Percentiles rank a stretch among this genome's conserved stretches.
phyloP scores from a whole-genome alignment of 2,797 vertebrate genomes.

The Mergus octosetaceus region DNA sequence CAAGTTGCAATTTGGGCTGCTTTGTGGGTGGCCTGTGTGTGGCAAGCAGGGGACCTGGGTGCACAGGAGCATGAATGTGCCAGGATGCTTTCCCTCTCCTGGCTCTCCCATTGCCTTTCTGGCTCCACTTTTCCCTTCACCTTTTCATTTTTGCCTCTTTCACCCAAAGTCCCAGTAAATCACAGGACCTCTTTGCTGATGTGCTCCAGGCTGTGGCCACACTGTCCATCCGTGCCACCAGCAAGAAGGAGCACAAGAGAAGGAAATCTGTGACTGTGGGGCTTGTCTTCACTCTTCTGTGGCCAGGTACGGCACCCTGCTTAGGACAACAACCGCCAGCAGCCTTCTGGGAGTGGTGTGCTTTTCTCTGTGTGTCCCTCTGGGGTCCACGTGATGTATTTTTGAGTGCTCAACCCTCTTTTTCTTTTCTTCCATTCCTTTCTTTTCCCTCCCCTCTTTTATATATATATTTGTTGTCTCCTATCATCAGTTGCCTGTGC shows the following conservation, averaged over 20 bases:
- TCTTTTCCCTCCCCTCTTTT: rapidly evolving
- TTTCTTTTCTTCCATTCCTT: neutral
- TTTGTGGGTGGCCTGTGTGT: neutral
- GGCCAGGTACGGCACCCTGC: too few relatives aligned
- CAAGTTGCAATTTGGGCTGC: neutral
- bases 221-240: neutral
- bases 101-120: neutral
- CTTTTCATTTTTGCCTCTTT: neutral
- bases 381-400: neutral
- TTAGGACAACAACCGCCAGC: neutral
- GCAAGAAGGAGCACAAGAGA: neutral
- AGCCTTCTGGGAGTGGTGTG: neutral
- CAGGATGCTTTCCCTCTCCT: neutral
- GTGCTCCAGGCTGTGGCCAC: neutral
- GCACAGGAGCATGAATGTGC: too few relatives aligned
- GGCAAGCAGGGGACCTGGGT: neutral
- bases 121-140: neutral
- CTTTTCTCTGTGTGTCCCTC: neutral
- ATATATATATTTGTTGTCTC: neutral
- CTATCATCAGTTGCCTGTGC: neutral
- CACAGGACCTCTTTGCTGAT: neutral
- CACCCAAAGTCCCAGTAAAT: neutral
- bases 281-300: neutral
- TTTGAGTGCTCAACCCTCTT: neutral
- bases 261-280: neutral